Conservation (phyloP, 2,113 vertebrate genomes). For the Catharus fuscescens region DNA sequence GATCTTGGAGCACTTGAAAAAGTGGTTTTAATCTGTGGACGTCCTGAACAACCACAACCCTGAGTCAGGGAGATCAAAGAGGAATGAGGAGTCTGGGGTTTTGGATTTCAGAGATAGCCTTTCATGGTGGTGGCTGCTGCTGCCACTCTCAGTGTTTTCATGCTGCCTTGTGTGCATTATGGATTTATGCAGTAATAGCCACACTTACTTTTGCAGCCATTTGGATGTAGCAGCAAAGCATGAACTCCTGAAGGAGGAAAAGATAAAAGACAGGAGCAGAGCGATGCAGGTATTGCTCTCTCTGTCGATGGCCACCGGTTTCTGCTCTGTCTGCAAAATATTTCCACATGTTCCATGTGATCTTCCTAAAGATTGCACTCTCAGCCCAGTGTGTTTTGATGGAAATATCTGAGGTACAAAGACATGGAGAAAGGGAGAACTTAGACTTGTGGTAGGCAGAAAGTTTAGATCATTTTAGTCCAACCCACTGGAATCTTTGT, state of each 20-base stretch:
- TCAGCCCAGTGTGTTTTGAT: not conserved
- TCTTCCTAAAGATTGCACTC: not conserved
- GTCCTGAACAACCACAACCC: not conserved
- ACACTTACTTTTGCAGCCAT: slow-evolving; percentile 13
- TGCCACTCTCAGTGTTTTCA: not conserved
- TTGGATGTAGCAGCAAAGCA: not conserved
- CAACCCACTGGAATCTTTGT: not conserved
- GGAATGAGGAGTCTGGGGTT: not conserved
- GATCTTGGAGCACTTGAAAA: slow-evolving; percentile 1
- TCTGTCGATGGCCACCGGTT: not conserved
- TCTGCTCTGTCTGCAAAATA: not conserved
- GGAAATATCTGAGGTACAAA: not conserved
- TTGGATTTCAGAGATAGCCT: not conserved
- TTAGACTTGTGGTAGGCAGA: not conserved
- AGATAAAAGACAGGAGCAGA: not conserved
- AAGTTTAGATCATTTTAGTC: not conserved
- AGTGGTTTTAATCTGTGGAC: not conserved
- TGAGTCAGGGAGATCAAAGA: not conserved
- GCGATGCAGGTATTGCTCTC: not conserved
- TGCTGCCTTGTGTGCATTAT: not conserved
- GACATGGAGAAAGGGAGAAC: not conserved
- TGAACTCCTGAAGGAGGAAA: not conserved
- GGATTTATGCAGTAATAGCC: slow-evolving; percentile 26
- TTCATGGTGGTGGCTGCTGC: not conserved
- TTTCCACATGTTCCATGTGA: not conserved